Conservation (phyloP, 2,797 vertebrate species). For the Alectoris magna region DNA sequence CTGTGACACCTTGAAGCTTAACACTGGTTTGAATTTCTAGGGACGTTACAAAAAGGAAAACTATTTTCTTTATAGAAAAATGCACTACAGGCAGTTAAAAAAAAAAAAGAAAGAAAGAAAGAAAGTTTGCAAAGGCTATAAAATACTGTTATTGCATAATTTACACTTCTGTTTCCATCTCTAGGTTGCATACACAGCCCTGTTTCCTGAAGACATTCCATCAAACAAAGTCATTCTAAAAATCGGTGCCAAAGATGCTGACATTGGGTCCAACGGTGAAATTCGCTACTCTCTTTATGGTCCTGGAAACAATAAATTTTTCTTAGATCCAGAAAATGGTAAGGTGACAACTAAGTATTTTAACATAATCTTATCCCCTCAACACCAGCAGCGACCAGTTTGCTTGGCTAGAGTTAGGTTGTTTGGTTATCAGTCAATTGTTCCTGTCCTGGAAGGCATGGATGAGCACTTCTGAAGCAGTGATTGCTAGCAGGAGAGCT, state of each 20-base stretch:
- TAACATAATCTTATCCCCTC: neutral
- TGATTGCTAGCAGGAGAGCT: neutral
- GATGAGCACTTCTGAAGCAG: neutral
- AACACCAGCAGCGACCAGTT: neutral
- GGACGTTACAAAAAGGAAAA: neutral
- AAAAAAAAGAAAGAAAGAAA: fast-evolving
- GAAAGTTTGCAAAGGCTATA: neutral
- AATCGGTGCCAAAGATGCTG: conserved; percentile 89
- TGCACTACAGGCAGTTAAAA: neutral
- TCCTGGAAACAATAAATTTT: conserved; percentile 89
- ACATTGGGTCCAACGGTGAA: conserved; percentile 88
- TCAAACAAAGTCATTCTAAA: conserved; percentile 87
- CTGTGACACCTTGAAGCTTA: neutral
- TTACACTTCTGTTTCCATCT: conserved; percentile 12
- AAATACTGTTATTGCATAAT: neutral
- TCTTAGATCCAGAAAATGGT: conserved; percentile 91
- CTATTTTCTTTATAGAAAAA: neutral
- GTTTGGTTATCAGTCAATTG: neutral
- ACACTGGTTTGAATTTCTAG: neutral
- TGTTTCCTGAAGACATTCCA: conserved; percentile 89
- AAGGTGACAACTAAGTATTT: conserved; percentile 53
- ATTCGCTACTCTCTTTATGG: conserved; percentile 92
- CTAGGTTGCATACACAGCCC: conserved; percentile 86
- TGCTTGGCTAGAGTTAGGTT: neutral
- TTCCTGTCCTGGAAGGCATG: neutral